A percentile compares a stretch with the other conserved stretches of the same genome.
Evolutionary conservation across 2,888 invertebrate species (phyloP).

Genomic region (Gasteruption jaculator): DNA sequence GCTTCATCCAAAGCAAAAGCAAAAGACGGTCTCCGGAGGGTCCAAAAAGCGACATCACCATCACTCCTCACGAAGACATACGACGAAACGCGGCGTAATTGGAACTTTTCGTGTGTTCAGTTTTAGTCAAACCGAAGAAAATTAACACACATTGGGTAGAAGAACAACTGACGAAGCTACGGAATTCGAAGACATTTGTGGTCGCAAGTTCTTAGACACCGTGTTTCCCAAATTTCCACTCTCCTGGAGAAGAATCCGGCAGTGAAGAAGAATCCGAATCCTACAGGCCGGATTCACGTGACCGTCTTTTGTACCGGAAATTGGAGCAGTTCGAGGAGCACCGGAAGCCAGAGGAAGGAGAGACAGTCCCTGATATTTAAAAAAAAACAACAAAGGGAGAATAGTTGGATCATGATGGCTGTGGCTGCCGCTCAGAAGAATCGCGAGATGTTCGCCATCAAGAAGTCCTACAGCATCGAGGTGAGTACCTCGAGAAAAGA

Average conservation of each 20-base stretch:
- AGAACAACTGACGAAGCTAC: no score
- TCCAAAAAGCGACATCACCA: conserved; percentile 6
- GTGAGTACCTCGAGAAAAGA: no score
- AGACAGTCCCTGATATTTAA: conserved; percentile 1
- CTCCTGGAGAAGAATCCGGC: conserved; percentile 1
- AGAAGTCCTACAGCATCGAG: conserved; percentile 96
- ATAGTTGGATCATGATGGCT: conserved; percentile 69
- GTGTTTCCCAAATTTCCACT: conserved; percentile 7
- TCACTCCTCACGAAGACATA: neutral
- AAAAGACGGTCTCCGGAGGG: no score
- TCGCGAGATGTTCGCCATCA: conserved; percentile 94
- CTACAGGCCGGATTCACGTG: no score
- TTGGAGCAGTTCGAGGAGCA: no score
- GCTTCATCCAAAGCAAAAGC: conserved; percentile 48
- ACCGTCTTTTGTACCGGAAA: no score
- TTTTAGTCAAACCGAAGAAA: conserved; percentile 27
- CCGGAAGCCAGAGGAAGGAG: no score
- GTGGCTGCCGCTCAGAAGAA: conserved; percentile 91
- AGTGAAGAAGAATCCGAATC: no score
- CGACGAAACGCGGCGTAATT: conserved; percentile 19
- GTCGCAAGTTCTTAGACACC: conserved; percentile 47
- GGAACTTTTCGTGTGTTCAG: conserved; percentile 12
- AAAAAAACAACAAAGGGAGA: conserved; percentile 21
- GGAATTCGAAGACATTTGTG: no score
- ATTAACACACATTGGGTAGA: conserved; percentile 1